Evolutionary conservation across 2,888 invertebrate species (phyloP).

Genomic region (Diogma glabrata): DNA sequence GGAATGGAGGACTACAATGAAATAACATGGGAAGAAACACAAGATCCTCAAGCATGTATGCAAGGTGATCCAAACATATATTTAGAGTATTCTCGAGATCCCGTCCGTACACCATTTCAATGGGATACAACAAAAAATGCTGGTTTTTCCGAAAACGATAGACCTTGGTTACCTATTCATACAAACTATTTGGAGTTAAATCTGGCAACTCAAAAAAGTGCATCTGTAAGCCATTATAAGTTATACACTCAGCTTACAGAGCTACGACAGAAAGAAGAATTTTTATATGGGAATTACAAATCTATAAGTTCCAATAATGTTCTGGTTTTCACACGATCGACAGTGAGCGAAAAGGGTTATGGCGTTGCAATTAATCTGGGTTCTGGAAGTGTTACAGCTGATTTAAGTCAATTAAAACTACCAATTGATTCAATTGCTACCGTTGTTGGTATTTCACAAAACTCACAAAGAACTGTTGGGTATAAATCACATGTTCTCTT

Average conservation of each 20-base stretch:
- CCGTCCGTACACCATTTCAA: constrained; percentile 69
- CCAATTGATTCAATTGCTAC: background rate
- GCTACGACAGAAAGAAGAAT: constrained; percentile 40
- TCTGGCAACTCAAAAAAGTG: constrained; percentile 39
- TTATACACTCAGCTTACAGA: constrained; percentile 46
- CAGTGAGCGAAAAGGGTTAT: background rate
- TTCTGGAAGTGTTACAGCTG: background rate
- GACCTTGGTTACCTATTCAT: constrained; percentile 61
- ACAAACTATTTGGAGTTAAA: constrained; percentile 47
- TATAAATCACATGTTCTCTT: background rate
- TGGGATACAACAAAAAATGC: constrained; percentile 47
- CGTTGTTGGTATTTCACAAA: background rate
- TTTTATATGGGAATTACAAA: constrained; percentile 43
- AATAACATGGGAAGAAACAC: constrained; percentile 37
- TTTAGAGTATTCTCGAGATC: constrained; percentile 53
- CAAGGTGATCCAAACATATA: constrained; percentile 37
- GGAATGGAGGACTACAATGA: constrained; percentile 52
- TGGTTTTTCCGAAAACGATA: constrained; percentile 44
- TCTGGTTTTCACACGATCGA: constrained; percentile 44
- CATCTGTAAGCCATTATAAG: constrained; percentile 45
- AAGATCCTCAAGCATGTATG: constrained; percentile 46
- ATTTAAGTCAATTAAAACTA: background rate
- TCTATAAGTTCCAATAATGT: constrained; percentile 44
- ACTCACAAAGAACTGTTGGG: background rate
- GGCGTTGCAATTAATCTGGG: constrained; percentile 5